Evolutionary conservation across 1,140 invertebrate genomes (phyloP), one percentile per base, ranked within the genome.

Genomic region (Cyclargus thomasi): DNA sequence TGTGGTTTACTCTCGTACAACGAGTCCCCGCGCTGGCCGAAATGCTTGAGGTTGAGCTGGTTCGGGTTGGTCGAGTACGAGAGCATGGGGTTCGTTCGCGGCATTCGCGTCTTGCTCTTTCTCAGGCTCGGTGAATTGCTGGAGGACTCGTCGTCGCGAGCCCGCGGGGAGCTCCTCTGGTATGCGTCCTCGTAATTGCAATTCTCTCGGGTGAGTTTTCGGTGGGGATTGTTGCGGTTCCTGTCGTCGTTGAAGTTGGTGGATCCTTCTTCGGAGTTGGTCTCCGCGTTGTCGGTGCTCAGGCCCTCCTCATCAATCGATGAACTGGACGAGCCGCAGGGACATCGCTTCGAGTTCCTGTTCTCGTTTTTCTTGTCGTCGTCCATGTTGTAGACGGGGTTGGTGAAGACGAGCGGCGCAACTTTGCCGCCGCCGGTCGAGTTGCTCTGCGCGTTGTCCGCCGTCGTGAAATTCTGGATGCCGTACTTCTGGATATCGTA

Each of bases 381-480:
- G 59, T 94, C 94, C 91, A 95, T 93, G 76, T 95, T 94, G 82
- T 97, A 97, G 59, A 97, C 94, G 2, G 96, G 96, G 90, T 97
- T 97, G 39, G 95, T 95, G 75, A 97, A 97, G 35, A 96, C 96
- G 62, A 97, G 82, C 5, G 96, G 95, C 65, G 94, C 92, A 39
- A 91, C 74, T 67, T 88, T 90, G 16, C 85, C 74, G 68, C 84
- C 86, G n/a, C 79, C 70, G 65, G 86, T 92, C 16, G 92, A 79
- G 70, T 92, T 92, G 73, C 90, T 90, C 63, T 92, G 83, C 73
- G 82, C 80, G 71, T 88, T 91, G 67, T 91, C 90, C 17, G 85
- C 85, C n/a, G 87, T 90, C 36, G 90, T 91, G 73, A 91, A 91
- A 62, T 91, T 91, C 73, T 91, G 90, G 70, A 91, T 91, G 53